These are phyloP conservation scores for Drosophila koepferae DNA, from an alignment of 2,888 invertebrate species.

Conservation along the genomic window DNA sequence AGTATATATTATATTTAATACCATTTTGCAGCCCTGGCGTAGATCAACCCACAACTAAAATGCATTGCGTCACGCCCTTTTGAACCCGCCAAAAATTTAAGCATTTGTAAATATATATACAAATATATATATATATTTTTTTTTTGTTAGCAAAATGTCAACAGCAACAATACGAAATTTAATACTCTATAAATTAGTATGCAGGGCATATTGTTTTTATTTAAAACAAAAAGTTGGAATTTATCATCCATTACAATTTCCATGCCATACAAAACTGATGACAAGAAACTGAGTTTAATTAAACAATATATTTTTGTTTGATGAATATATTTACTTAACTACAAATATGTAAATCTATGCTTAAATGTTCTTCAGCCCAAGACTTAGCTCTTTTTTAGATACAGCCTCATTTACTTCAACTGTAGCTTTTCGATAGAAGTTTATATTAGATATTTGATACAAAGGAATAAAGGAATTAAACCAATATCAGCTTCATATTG, in stretches of 20 bases:
- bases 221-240: accelerated
- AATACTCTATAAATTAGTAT: background rate
- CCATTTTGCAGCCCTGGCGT: slow-evolving; percentile 15
- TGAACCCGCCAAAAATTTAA: slow-evolving; percentile 21
- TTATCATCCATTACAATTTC: background rate
- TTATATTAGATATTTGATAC: too few species aligned
- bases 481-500: too few species aligned
- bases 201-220: background rate
- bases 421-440: too few species aligned
- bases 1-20: background rate
- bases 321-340: too few species aligned
- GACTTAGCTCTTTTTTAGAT: too few species aligned
- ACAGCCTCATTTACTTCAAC: too few species aligned
- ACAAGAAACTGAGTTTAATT: too few species aligned
- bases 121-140: background rate
- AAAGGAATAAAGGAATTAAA: too few species aligned
- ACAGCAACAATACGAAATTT: slow-evolving; percentile 21
- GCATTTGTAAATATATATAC: slow-evolving; percentile 13
- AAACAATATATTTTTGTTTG: too few species aligned
- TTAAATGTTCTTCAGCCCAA: too few species aligned
- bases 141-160: slow-evolving; percentile 19
- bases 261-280: too few species aligned
- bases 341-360: too few species aligned
- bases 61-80: slow-evolving; percentile 35
- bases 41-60: slow-evolving; percentile 25